Base-by-base conservation (phyloP, 2,797 vertebrate genomes). In the Lates japonicus region DNA sequence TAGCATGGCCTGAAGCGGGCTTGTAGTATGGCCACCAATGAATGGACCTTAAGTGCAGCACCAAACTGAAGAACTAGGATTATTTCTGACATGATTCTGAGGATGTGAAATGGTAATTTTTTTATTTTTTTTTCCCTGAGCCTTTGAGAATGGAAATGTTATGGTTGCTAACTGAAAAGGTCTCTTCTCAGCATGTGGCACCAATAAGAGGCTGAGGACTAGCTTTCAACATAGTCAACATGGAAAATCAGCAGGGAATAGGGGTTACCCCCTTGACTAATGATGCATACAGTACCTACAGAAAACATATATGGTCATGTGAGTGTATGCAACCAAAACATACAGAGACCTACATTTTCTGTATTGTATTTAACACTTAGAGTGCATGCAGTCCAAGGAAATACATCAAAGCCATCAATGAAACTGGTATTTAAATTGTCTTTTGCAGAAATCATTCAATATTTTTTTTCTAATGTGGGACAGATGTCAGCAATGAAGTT, bases 131-230 rank as follows among this genome's bases (percentile, higher is more conserved):
- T n/a, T n/a, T n/a, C n/a, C 14, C 6, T 3, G 41, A 39, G 60
- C 57, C 67, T 83, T 54, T 39, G 54, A 67, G 51, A 72, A 46
- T 48, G 70, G 37, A 78, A 66, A 90, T 74, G 60, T 79, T 80
- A 70, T 69, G 63, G 76, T 73, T 69, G 65, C 60, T 52, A 64
- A 60, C 67, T 68, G 74, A 80, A 88, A 70, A 74, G 65, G 82
- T 84, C 86, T 69, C 73, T n/a, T 29, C 88, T 80, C 88, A 77
- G 91, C 93, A 93, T 92, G 93, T 89, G 92, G 85, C 82, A 88
- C 71, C 82, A 91, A 90, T 91, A 94, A 91, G 68, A 88, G 78
- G 75, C 69, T 51, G 58, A 88, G 63, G 75, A 88, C 80, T 35
- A 72, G 88, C 86, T 88, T 85, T 88, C 78, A 87, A 79, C 73